Evolutionary conservation across 2,797 vertebrate species (phyloP), one percentile per base, ranked within the genome.

Genomic region (Acanthurus tractus): DNA sequence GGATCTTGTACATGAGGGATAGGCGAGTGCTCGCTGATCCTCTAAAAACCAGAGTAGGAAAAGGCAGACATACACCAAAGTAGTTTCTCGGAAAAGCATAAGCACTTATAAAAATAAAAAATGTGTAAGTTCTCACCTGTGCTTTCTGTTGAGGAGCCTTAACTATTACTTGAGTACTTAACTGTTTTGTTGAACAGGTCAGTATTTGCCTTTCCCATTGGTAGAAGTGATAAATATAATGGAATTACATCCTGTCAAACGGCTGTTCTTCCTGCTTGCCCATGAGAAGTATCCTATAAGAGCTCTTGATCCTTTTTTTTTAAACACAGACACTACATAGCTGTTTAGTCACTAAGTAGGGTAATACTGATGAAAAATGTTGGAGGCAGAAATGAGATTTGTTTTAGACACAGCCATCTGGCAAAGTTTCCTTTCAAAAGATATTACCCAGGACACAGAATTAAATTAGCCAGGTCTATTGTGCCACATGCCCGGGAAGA

Each of bases 241-340:
- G 63, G 64, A 81, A 75, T 87, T 71, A 79, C 56, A 61, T 69
- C 58, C 63, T 20, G 49, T 70, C 76, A 42, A 83, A 66, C 45
- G 78, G 76, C 83, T 85, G 56, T 74, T 87, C 75, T 71, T 79
- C 42, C 25, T 55, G 63, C 78, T 66, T 64, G 18, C 82, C 84
- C 80, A 76, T 87, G 54, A 91, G 88, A 91, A 78, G 67, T 72
- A 49, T 86, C 77, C 64, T 70, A 38, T 57, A 81, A 82, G 73
- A 84, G 78, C 83, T 82, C 76, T 83, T 89, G 76, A 90, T 86
- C 84, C 75, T 68, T 86, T 77, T 77, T 84, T 68, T 86, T 74
- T 76, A 82, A 88, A 12, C 8, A 80, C 75, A 79, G 71, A 81
- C 85, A 61, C 65, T 69, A 83, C 74, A 84, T 52, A 74, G 82